A percentile compares a stretch with the other conserved stretches of the same genome.
These are phyloP conservation scores for Ennomos erosarius DNA, from an alignment of 2,888 invertebrate genomes.

Conservation along the genomic window DNA sequence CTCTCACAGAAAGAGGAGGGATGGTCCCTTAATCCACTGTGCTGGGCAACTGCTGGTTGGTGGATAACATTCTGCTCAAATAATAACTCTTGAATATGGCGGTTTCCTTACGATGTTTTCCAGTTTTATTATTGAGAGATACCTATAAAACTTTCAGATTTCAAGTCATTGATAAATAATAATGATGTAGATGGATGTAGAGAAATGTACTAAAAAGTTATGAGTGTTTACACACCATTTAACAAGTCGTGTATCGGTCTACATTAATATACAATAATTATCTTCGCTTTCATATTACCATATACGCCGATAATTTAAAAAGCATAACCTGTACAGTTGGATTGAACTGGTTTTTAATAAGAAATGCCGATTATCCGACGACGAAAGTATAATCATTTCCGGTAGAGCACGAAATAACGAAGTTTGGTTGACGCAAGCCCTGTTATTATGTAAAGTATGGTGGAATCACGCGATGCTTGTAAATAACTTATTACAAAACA, in stretches of 20 bases:
- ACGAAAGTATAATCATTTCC: constrained; percentile 54
- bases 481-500: constrained; percentile 24
- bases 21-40: too few species aligned
- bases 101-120: too few species aligned
- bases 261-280: constrained; percentile 18
- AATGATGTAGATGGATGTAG: too few species aligned
- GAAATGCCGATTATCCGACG: constrained; percentile 37
- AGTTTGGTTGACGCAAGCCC: constrained; percentile 43
- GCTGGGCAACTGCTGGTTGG: too few species aligned
- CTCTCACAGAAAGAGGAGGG: too few species aligned
- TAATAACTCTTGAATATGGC: too few species aligned
- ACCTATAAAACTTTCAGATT: too few species aligned
- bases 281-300: constrained; percentile 28
- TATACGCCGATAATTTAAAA: constrained; percentile 20
- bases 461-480: constrained; percentile 30
- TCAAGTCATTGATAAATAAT: too few species aligned
- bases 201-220: too few species aligned
- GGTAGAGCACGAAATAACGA: constrained; percentile 49
- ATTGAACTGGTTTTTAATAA: constrained; percentile 43
- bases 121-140: too few species aligned
- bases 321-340: constrained; percentile 14
- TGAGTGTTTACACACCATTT: too few species aligned
- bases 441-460: constrained; percentile 39
- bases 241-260: neutral
- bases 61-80: too few species aligned